Evolutionary conservation across 2,113 vertebrate genomes (phyloP), one percentile per base, ranked within the genome.

Genomic region (Gymnarchus niloticus): DNA sequence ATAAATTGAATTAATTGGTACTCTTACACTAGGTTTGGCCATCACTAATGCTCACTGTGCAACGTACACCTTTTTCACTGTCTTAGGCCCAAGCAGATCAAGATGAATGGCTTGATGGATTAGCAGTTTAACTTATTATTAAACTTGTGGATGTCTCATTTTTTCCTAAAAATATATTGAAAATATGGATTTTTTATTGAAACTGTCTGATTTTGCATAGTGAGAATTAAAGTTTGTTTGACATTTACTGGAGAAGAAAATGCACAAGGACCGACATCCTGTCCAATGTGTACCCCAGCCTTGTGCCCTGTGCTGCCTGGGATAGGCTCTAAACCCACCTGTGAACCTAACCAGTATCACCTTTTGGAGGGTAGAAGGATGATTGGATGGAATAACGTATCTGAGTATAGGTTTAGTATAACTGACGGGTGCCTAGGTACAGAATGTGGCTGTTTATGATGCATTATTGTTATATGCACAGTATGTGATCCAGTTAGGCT

Each of bases 31-130:
- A 14, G 37, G 6, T 21, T 77, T 37, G 51, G 10, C 25, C 6
- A 4, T 23, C 56, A 19, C 5, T 48, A 17, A 6, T 12, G 44
- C 10, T n/a, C 48, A 1, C 46, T 23, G 48, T 12, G 48, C 51
- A 54, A 52, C 23, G 9, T n/a, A 25, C 41, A 44, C 56, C 82
- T 41, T 83, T 56, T 48, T n/a, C 56, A 61, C 65, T 23, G 65
- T 73, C 65, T 52, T 69, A 41, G 21, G 0, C 10, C 23, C 52
- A 23, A 44, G 19, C 84, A 33, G 51, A 85, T 69, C 46, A 37
- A 78, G 51, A 85, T 56, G 69, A 56, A 76, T 78, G 69, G 81
- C 52, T 57, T 83, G 86, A 56, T 56, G 56, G 81, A 87, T 59
- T 83, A 84, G n/a, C 8, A 65, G 65, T 84, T 87, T 84, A 59